phyloP scores from a whole-genome alignment of 1,140 invertebrate genomes.

The Orchesella cincta region DNA sequence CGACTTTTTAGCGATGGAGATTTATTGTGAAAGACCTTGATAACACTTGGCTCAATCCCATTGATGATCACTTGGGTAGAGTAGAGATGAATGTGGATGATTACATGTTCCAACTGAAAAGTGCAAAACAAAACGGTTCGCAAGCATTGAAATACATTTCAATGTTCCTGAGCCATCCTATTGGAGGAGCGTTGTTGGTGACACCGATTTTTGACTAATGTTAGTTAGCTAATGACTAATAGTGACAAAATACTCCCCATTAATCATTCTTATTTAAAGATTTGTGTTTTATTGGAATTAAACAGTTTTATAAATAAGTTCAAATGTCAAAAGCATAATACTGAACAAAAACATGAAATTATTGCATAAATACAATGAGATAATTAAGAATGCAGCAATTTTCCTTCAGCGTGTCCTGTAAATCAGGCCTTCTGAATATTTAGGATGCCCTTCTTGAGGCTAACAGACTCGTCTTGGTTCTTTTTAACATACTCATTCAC shows the following conservation, averaged over 20 bases:
- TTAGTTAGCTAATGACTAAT: too few species aligned
- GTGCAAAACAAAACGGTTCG: background rate
- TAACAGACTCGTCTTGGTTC: constrained; percentile 29
- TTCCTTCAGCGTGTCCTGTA: background rate
- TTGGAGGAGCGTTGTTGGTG: background rate
- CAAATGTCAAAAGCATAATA: background rate
- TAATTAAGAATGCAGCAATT: background rate
- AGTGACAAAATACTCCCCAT: background rate
- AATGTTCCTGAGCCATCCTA: background rate
- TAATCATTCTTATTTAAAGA: background rate
- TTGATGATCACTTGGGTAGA: constrained; percentile 34
- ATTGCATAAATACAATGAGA: background rate
- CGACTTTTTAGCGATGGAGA: constrained; percentile 31
- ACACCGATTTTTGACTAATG: constrained; percentile 4
- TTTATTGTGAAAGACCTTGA: constrained; percentile 34
- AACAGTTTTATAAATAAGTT: background rate
- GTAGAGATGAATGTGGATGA: constrained; percentile 26
- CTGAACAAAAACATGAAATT: background rate
- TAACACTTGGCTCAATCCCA: constrained; percentile 1
- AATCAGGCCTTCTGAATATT: constrained; percentile 26
- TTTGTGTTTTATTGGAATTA: background rate
- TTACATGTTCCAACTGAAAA: constrained; percentile 13
- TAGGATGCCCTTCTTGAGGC: constrained; percentile 39
- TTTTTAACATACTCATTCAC: constrained; percentile 38
- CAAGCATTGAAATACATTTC: background rate